Conservation (phyloP, 2,113 vertebrate species). For the Ellobius talpinus region DNA sequence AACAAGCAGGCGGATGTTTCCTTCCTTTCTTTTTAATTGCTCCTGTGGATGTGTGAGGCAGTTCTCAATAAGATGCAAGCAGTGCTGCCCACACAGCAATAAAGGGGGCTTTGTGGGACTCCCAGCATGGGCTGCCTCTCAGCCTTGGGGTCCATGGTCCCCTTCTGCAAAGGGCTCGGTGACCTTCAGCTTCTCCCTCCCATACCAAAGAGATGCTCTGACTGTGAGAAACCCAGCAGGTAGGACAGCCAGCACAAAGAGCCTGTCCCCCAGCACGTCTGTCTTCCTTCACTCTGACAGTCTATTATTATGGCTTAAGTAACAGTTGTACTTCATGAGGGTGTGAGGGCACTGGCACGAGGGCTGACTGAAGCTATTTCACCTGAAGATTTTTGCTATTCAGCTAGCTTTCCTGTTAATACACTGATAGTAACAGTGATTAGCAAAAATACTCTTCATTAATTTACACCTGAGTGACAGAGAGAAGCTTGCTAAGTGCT, state of each 20-base stretch:
- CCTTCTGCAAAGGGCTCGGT: slow-evolving; percentile 62
- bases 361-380: slow-evolving; percentile 80
- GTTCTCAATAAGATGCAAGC: slow-evolving; percentile 62
- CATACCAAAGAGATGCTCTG: slow-evolving; percentile 28
- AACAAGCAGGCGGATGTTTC: slow-evolving; percentile 63
- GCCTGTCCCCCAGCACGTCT: neutral
- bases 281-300: slow-evolving; percentile 52
- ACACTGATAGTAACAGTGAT: slow-evolving; percentile 84
- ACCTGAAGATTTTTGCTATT: slow-evolving; percentile 78
- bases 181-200: slow-evolving; percentile 53
- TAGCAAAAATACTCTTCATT: slow-evolving; percentile 80
- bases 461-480: slow-evolving; percentile 83
- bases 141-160: slow-evolving; percentile 37
- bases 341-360: slow-evolving; percentile 79
- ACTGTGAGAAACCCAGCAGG: slow-evolving; percentile 75
- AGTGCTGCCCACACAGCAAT: slow-evolving; percentile 58
- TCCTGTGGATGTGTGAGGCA: slow-evolving; percentile 73
- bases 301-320: slow-evolving; percentile 76
- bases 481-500: slow-evolving; percentile 83
- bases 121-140: slow-evolving; percentile 69
- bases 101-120: slow-evolving; percentile 65
- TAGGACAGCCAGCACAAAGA: slow-evolving; percentile 55
- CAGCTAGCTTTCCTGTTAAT: slow-evolving; percentile 85
- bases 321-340: slow-evolving; percentile 72
- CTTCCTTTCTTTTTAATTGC: slow-evolving; percentile 79